These are phyloP conservation scores for Gadus chalcogrammus DNA, from an alignment of 2,113 vertebrate species.

Conservation along the genomic window DNA sequence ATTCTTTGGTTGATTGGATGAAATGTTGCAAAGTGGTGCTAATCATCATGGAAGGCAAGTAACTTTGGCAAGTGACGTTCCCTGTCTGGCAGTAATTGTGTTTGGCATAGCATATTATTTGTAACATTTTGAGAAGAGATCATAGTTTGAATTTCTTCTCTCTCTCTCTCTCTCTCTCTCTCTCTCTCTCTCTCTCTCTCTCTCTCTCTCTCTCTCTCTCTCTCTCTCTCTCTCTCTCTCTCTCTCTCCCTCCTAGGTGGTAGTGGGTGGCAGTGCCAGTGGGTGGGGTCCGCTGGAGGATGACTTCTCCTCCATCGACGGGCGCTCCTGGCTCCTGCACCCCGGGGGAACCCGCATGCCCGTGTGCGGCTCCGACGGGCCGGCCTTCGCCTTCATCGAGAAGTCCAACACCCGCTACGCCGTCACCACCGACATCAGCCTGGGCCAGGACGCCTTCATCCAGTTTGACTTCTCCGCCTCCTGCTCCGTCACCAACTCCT, in stretches of 20 bases:
- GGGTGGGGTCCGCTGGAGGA: conserved; percentile 94
- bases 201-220: neutral
- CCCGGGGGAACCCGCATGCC: conserved; percentile 96
- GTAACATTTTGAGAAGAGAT: too few species aligned
- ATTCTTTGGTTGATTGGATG: too few species aligned
- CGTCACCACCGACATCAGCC: conserved; percentile 90
- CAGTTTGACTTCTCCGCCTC: conserved; percentile 98
- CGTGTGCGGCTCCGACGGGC: conserved; percentile 90
- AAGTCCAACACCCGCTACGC: conserved; percentile 96
- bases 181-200: too few species aligned
- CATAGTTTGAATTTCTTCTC: too few species aligned
- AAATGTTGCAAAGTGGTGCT: too few species aligned
- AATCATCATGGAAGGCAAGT: too few species aligned
- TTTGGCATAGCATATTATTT: too few species aligned
- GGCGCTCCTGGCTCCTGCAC: conserved; percentile 93
- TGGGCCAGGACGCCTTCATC: conserved; percentile 92
- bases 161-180: too few species aligned
- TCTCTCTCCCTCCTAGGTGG: conserved; percentile 74
- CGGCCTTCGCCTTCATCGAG: conserved; percentile 96
- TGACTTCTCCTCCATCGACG: conserved; percentile 87
- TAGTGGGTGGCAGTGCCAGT: conserved; percentile 94
- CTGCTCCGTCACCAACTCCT: conserved; percentile 95
- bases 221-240: neutral
- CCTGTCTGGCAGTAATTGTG: too few species aligned
- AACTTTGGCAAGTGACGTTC: too few species aligned